Evolutionary conservation across 64 coral and sea anemone species (phyloP), one percentile per base, ranked within the genome.

Genomic region (Porites australiensis): DNA sequence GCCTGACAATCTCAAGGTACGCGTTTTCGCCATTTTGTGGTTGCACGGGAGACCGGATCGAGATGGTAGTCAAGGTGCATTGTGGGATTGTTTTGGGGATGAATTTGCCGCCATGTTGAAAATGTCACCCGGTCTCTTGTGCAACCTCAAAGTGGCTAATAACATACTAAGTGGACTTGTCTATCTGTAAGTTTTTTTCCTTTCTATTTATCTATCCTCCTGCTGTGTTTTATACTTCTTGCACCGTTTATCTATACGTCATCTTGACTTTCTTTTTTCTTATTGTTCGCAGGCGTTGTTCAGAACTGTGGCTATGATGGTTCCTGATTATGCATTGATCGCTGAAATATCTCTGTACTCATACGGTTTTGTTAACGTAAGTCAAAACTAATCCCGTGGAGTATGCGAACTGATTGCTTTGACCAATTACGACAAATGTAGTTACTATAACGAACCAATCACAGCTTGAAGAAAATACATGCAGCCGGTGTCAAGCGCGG

Each of bases 261-360:
- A 62, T 22, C 49, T n/a, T 45, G 13, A 20, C 19, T 37, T 15
- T 81, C 0, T 55, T 84, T 64, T 59, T 92, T 86, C 52, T 57
- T 15, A 50, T 19, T 37, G 51, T 77, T 37, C 74, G 14, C 54
- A 98, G 94, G 97, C 97, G 7, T 66, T 98, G 52, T 98, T 98
- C 50, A 83, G 94, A 44, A 98, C 94, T 72, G 97, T 98, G 43
- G 97, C 97, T 60, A 98, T 98, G 97, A 98, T 98, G 97, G 97
- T 98, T 57, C 97, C 97, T 5, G 94, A 98, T 88, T 98, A 98
- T 70, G 97, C 97, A 54, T 86, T 98, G 77, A 98, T 98, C 49
- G 97, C 97, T 22, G 97, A 98, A 64, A 98, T 98, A 49, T 98
- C 97, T 11, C 94, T 98, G 50, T 98, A 98, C 68, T 98, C 97